Evolutionary conservation across 2,113 vertebrate genomes (phyloP), one percentile per base, ranked within the genome.

Genomic region (Lycaon pictus): DNA sequence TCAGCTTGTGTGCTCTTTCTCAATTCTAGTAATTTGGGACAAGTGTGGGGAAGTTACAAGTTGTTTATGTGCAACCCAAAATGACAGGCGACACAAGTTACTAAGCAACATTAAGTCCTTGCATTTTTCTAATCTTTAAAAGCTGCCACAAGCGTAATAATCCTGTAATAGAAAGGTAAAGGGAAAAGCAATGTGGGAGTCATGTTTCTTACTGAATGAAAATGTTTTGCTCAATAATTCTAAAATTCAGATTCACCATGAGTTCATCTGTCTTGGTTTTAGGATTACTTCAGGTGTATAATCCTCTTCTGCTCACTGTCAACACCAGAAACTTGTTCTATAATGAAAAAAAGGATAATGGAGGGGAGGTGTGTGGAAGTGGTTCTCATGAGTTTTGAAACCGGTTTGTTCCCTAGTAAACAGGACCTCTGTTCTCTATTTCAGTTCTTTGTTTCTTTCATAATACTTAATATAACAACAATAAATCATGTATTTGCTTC

Each of bases 91-190:
- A 93, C 72, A 96, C 96, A 93, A 97, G 97, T 98, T 98, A 97
- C 96, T 98, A 97, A 97, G 98, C 97, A 98, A 98, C 98, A 97
- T 95, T 94, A 96, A 96, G 84, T 69, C 43, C 88, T 90, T 93
- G 56, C 62, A 69, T 96, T 96, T 97, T 92, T 83, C 96, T 96
- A 87, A 96, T 97, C 95, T 79, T 92, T 90, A 93, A 97, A 95
- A 88, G 81, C 92, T 93, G 35, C 92, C 87, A 84, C 74, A 71
- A 90, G 83, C 88, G 76, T 84, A 97, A 96, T 93, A 96, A 96
- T 87, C 88, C 71, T 85, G 43, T 51, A 95, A 81, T 79, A 95
- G 58, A 93, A 96, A 97, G 71, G 55, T 53, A 86, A 88, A 55
- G 86, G 63, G 19, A 95, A 89, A 95, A 92, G 85, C 90, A 93